Percentiles rank a stretch among this genome's conserved stretches.
Evolutionary conservation across 2,113 vertebrate genomes (phyloP).

Genomic region (Syrmaticus mikado): DNA sequence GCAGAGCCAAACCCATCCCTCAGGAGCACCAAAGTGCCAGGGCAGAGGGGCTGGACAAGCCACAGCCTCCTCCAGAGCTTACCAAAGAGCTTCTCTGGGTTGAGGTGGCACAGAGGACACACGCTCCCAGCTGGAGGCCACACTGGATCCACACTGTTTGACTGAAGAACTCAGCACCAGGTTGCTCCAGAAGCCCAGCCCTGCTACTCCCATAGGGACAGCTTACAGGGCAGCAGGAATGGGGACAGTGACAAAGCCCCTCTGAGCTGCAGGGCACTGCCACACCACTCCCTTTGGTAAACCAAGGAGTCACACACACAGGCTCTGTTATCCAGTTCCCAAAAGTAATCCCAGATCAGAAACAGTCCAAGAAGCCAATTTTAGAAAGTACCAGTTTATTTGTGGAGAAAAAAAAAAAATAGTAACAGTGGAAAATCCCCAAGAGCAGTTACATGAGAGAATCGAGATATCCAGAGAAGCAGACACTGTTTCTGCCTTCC

Average conservation of each 20-base stretch:
- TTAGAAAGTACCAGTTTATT: conserved; percentile 84
- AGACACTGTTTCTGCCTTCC: not conserved
- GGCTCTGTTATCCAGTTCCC: not conserved
- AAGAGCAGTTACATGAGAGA: conserved; percentile 62
- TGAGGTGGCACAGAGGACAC: not conserved
- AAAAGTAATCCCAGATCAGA: conserved; percentile 17
- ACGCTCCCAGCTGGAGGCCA: not conserved
- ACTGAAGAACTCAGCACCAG: not conserved
- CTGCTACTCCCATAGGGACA: not conserved
- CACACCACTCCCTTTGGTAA: not conserved
- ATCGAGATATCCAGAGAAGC: not conserved
- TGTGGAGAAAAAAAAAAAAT: conserved; percentile 24
- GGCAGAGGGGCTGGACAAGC: not conserved
- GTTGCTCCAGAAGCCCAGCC: not conserved
- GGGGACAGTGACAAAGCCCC: not conserved
- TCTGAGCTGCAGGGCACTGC: not conserved
- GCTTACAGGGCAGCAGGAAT: not conserved
- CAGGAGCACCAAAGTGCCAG: accelerated
- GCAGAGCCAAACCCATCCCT: not conserved
- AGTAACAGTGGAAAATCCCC: conserved; percentile 76
- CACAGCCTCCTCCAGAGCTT: not conserved
- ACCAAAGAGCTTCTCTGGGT: not conserved
- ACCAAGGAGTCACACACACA: not conserved
- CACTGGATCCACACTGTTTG: not conserved
- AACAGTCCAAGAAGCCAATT: conserved; percentile 3